Evolutionary conservation across 1,140 invertebrate genomes (phyloP).

Genomic region (Drosophila neocordata): DNA sequence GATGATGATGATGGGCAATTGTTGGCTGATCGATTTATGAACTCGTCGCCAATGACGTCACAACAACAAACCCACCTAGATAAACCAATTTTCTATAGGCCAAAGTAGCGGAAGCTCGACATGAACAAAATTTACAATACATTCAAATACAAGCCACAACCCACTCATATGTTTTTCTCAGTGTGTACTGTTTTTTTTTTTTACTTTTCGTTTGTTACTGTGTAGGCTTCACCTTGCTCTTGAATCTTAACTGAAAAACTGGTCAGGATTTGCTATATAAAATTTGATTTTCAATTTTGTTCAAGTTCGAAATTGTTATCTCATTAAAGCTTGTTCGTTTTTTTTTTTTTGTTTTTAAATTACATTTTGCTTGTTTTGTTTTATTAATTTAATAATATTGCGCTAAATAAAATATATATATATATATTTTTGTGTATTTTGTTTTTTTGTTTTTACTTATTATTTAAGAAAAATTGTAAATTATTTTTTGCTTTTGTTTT

Average conservation of each 20-base stretch:
- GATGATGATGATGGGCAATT: conserved; percentile 53
- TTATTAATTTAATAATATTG: conserved; percentile 68
- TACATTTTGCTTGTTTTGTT: conserved; percentile 34
- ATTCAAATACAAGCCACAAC: conserved; percentile 1
- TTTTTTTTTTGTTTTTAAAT: conserved; percentile 12
- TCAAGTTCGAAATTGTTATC: conserved; percentile 4
- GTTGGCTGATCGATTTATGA: conserved; percentile 75
- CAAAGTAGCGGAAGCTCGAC: conserved; percentile 61
- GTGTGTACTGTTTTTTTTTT: conserved; percentile 3
- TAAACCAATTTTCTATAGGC: conserved; percentile 9
- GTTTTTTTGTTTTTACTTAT: conserved; percentile 59
- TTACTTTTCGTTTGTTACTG: conserved; percentile 24
- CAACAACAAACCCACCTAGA: conserved; percentile 47
- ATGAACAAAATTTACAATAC: not conserved
- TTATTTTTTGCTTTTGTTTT: conserved; percentile 48
- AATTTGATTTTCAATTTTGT: conserved; percentile 15
- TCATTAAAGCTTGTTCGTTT: not conserved
- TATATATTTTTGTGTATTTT: conserved; percentile 49
- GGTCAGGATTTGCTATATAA: conserved; percentile 8
- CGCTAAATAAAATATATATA: conserved; percentile 71
- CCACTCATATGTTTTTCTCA: conserved; percentile 3
- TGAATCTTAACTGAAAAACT: conserved; percentile 54
- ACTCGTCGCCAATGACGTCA: conserved; percentile 73
- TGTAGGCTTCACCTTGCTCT: conserved; percentile 74
- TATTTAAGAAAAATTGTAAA: conserved; percentile 28